These are phyloP conservation scores for Acyrthosiphon pisum DNA, from an alignment of 1,140 invertebrate species.

Conservation along the genomic window DNA sequence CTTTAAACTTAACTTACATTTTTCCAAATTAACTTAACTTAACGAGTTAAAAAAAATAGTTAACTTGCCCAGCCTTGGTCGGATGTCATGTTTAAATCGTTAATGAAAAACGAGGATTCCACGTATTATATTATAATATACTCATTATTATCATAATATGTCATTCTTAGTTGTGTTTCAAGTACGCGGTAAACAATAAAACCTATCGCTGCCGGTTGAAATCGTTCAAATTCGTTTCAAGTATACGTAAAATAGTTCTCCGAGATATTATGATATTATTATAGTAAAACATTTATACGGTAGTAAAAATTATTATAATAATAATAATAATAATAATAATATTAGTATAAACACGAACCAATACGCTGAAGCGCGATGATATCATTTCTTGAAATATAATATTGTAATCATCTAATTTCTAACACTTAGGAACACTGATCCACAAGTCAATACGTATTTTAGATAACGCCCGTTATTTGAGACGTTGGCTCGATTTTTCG, in stretches of 20 bases:
- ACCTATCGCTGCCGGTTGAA: background rate
- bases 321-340: slow-evolving; percentile 16
- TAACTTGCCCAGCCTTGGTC: too few relatives aligned
- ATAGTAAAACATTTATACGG: background rate
- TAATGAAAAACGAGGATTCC: background rate
- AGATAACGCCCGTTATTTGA: background rate
- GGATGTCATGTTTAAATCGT: background rate
- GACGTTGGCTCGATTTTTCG: background rate
- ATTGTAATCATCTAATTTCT: background rate
- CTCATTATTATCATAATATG: background rate
- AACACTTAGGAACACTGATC: background rate
- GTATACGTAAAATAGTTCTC: background rate
- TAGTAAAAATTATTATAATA: background rate
- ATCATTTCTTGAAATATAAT: background rate
- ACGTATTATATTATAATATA: background rate
- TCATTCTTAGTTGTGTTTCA: background rate
- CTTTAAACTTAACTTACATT: too few relatives aligned
- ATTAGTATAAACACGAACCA: background rate
- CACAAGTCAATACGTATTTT: background rate
- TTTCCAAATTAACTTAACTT: too few relatives aligned
- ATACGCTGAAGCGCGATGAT: background rate
- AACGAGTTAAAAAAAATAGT: too few relatives aligned
- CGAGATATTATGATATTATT: background rate
- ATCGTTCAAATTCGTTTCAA: background rate
- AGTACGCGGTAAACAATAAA: background rate